phyloP scores from a whole-genome alignment of 1,140 invertebrate species.

The Hyphantria cunea region DNA sequence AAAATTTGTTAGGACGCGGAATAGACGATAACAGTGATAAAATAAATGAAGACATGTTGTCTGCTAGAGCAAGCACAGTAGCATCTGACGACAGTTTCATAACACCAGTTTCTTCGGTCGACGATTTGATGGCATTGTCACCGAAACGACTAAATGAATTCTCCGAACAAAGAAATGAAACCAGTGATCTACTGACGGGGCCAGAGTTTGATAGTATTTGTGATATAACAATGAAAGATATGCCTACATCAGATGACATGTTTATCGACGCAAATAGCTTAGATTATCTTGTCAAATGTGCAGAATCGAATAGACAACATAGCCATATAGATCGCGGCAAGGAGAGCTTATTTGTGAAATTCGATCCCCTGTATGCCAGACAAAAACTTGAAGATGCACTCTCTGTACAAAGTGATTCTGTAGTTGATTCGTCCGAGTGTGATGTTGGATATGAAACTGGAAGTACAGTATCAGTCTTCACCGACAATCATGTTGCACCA shows the following conservation, averaged over 20 bases:
- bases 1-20: constrained; percentile 37
- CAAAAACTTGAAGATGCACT: constrained; percentile 44
- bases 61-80: constrained; percentile 41
- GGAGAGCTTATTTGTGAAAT: constrained; percentile 84
- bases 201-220: constrained; percentile 64
- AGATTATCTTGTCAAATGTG: constrained; percentile 67
- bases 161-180: constrained; percentile 45
- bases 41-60: constrained; percentile 47
- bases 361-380: constrained; percentile 83
- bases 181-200: constrained; percentile 65
- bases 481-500: constrained; percentile 47
- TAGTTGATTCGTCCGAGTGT: constrained; percentile 49
- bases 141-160: constrained; percentile 47
- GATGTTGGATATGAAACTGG: constrained; percentile 74
- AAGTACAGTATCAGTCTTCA: constrained; percentile 56
- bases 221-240: constrained; percentile 71
- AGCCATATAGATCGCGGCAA: constrained; percentile 72
- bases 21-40: constrained; percentile 22
- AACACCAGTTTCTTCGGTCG: constrained; percentile 61
- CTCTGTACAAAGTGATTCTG: constrained; percentile 40
- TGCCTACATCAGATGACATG: constrained; percentile 58
- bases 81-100: constrained; percentile 59
- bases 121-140: constrained; percentile 65
- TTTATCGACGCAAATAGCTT: constrained; percentile 65
- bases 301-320: constrained; percentile 56